A percentile compares a stretch with the other conserved stretches of the same genome.
phyloP scores from a whole-genome alignment of 92 coral and sea anemone species.

The Siderastrea siderea region DNA sequence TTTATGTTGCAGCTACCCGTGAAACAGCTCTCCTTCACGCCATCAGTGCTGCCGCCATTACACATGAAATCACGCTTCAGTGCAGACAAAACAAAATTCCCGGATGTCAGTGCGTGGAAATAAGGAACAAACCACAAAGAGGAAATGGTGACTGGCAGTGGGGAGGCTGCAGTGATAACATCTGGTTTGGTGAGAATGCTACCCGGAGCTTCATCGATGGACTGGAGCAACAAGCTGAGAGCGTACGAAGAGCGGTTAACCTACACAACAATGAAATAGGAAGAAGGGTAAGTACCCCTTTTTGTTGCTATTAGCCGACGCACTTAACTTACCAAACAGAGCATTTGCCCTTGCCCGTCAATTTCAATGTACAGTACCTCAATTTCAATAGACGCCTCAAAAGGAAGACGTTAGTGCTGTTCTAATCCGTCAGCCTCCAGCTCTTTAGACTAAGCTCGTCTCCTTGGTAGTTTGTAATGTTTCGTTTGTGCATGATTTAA shows the following conservation, averaged over 20 bases:
- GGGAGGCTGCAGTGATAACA: slow-evolving; percentile 94
- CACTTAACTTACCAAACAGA: too few relatives aligned
- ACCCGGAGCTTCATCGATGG: slow-evolving; percentile 83
- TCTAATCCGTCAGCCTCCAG: too few relatives aligned
- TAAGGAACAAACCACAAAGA: slow-evolving; percentile 24
- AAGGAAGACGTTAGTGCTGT: too few relatives aligned
- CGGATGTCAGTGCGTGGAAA: slow-evolving; percentile 76
- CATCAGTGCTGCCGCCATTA: slow-evolving; percentile 83
- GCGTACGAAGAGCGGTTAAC: slow-evolving; percentile 70
- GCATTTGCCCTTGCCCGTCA: too few relatives aligned
- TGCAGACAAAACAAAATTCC: slow-evolving; percentile 77
- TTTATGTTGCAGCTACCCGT: slow-evolving; percentile 65
- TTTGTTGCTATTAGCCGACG: too few relatives aligned
- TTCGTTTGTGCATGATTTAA: too few relatives aligned
- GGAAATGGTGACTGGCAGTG: slow-evolving; percentile 60
- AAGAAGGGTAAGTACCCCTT: slow-evolving; percentile 71
- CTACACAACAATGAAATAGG: slow-evolving; percentile 92
- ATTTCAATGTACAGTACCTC: too few relatives aligned
- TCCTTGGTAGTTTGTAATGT: too few relatives aligned
- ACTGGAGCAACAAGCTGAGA: slow-evolving; percentile 56
- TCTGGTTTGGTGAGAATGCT: slow-evolving; percentile 80
- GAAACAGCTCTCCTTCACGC: slow-evolving; percentile 84
- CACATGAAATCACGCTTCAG: slow-evolving; percentile 73
- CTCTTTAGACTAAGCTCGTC: too few relatives aligned
- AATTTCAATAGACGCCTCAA: too few relatives aligned